Percentiles rank a stretch among this genome's conserved stretches.
Conservation (phyloP, 92 coral and sea anemone species). For the Zoanthus solanderi region DNA sequence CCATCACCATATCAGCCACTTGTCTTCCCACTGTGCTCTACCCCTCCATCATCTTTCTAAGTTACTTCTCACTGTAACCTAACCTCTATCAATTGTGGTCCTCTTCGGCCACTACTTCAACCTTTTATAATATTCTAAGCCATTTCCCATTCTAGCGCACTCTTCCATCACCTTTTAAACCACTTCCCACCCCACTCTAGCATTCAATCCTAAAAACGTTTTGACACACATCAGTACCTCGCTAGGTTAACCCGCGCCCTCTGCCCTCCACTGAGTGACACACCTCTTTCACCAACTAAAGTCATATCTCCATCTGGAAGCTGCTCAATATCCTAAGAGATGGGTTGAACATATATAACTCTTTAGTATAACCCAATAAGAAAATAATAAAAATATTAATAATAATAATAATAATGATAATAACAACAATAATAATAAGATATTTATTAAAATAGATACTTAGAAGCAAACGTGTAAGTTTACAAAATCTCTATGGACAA, state of each 20-base stretch:
- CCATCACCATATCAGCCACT: too few species aligned
- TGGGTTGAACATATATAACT: not conserved
- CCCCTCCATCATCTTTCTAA: too few species aligned
- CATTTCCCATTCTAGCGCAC: not conserved
- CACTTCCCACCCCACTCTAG: not conserved
- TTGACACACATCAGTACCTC: constrained; percentile 3
- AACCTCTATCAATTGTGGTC: not conserved
- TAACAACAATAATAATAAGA: too few species aligned
- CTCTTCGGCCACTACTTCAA: not conserved
- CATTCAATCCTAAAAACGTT: not conserved
- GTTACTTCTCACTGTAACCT: not conserved
- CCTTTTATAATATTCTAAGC: not conserved
- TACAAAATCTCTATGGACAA: too few species aligned
- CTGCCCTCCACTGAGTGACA: constrained; percentile 30
- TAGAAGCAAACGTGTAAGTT: too few species aligned
- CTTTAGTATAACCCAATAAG: not conserved
- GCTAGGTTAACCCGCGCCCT: constrained; percentile 32
- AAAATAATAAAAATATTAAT: not conserved
- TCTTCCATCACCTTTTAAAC: not conserved
- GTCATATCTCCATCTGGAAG: constrained; percentile 33
- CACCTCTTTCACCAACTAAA: constrained; percentile 39
- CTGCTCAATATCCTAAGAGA: constrained; percentile 30
- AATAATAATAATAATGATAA: too few species aligned
- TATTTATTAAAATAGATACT: too few species aligned
- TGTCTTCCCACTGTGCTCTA: too few species aligned